phyloP scores from a whole-genome alignment of 2,888 invertebrate genomes.

The Thumatha senex region DNA sequence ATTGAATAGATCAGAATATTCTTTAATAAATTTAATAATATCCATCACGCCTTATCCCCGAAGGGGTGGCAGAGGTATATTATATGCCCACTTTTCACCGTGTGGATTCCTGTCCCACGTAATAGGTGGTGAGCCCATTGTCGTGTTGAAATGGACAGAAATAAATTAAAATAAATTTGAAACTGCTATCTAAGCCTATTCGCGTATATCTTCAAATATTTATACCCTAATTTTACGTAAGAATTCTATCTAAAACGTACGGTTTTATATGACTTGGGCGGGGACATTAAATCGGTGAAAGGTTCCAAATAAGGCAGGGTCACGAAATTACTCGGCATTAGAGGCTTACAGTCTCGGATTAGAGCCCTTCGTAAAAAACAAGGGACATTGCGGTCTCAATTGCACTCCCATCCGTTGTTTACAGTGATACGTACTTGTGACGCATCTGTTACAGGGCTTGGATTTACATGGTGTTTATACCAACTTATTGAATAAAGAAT shows the following conservation, averaged over 20 bases:
- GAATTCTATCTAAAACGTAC: slow-evolving; percentile 35
- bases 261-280: slow-evolving; percentile 38
- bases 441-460: slow-evolving; percentile 30
- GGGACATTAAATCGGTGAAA: slow-evolving; percentile 58
- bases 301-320: slow-evolving; percentile 65
- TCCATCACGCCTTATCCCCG: too few relatives aligned
- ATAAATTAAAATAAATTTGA: too few relatives aligned
- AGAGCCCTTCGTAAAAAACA: slow-evolving; percentile 80
- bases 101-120: too few relatives aligned
- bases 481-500: background rate
- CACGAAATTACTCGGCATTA: slow-evolving; percentile 78
- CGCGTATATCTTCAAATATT: too few relatives aligned
- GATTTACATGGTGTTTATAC: slow-evolving; percentile 7
- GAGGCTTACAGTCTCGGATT: slow-evolving; percentile 66
- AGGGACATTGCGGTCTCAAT: slow-evolving; percentile 61
- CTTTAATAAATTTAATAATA: too few relatives aligned
- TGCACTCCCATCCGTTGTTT: slow-evolving; percentile 47
- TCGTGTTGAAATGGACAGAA: too few relatives aligned
- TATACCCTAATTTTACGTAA: slow-evolving; percentile 1
- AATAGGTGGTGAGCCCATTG: too few relatives aligned
- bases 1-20: too few relatives aligned
- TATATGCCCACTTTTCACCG: too few relatives aligned
- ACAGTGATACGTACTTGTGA: slow-evolving; percentile 54
- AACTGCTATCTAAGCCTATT: too few relatives aligned
- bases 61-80: too few relatives aligned